Percentiles rank a stretch among this genome's conserved stretches.
Evolutionary conservation across 2,888 invertebrate species (phyloP).

Genomic region (Heliconius ethilla): DNA sequence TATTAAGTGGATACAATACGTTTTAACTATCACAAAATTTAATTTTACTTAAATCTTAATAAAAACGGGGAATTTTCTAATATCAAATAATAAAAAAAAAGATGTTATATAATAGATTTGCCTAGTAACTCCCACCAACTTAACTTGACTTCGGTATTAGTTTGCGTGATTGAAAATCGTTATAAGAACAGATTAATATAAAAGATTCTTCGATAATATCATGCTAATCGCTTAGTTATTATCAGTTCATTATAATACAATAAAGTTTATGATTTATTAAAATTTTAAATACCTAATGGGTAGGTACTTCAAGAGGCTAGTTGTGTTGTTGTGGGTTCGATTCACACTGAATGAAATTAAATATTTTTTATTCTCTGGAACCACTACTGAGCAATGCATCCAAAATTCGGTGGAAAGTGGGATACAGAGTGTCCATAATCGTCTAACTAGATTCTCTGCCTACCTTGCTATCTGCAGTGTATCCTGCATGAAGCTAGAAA

Average conservation of each 20-base stretch:
- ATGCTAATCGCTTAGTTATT: conserved; percentile 19
- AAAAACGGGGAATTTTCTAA: not conserved
- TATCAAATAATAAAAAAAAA: too few species aligned
- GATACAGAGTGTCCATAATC: too few species aligned
- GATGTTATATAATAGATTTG: not conserved
- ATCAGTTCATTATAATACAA: conserved; percentile 30
- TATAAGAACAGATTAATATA: conserved; percentile 27
- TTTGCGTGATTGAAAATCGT: conserved; percentile 28
- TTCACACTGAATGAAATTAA: not conserved
- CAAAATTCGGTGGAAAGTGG: too few species aligned
- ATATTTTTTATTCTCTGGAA: too few species aligned
- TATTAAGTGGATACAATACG: too few species aligned
- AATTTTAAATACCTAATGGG: not conserved
- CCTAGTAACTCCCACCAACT: not conserved
- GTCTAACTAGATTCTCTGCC: too few species aligned
- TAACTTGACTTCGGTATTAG: not conserved
- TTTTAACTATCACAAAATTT: too few species aligned
- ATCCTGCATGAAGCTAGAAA: too few species aligned
- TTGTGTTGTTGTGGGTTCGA: not conserved
- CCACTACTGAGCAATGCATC: too few species aligned
- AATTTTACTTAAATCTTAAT: too few species aligned
- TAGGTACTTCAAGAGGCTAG: not conserved
- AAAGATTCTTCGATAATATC: conserved; percentile 21
- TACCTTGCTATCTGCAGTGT: too few species aligned
- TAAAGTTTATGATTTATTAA: conserved; percentile 4